Evolutionary conservation across 1,140 invertebrate genomes (phyloP), one percentile per base, ranked within the genome.

Genomic region (Epicauta chinensis): DNA sequence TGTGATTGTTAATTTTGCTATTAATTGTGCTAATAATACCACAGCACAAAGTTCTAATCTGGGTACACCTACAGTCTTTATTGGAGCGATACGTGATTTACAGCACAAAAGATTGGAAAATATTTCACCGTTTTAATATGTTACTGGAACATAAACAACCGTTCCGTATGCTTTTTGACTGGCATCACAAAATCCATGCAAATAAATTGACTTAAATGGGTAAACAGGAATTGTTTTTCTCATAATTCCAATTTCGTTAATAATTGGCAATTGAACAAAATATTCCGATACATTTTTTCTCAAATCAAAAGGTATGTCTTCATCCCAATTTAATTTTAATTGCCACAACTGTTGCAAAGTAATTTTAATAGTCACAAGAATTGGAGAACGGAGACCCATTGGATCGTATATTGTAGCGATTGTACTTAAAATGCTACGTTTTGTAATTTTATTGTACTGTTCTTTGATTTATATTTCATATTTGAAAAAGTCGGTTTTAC

Each of bases 281-380:
- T 61, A 67, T 12, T 38, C 16, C 2, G n/a, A 55, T 17, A 61
- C 42, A 10, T 61, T 17, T 30, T 14, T 37, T 17, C 15, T 13
- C 2, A 61, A 29, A 12, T 64, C 35, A 12, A 29, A 11, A 15
- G 67, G 60, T 9, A 74, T 53, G 16, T 53, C 39, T 16, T 70
- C 65, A 54, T 76, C 73, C 73, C 73, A 77, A 40, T 60, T 64
- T 9, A 71, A 6, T 17, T 65, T 60, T 29, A 16, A 16, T 42
- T 56, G 16, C 71, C 73, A 73, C 10, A 75, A 31, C 46, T 64
- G 38, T 64, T 77, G 74, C 9, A 76, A 42, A 4, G 75, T 48
- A 5, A 71, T 61, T 61, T 76, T 76, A 16, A 62, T 60, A 10
- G 45, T 50, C 7, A 73, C 59, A 9, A 64, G 63, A 7, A 70